Percentiles rank a stretch among this genome's conserved stretches.
These are phyloP conservation scores for Arenicola marina DNA, from an alignment of 2,888 invertebrate species.

Conservation along the genomic window DNA sequence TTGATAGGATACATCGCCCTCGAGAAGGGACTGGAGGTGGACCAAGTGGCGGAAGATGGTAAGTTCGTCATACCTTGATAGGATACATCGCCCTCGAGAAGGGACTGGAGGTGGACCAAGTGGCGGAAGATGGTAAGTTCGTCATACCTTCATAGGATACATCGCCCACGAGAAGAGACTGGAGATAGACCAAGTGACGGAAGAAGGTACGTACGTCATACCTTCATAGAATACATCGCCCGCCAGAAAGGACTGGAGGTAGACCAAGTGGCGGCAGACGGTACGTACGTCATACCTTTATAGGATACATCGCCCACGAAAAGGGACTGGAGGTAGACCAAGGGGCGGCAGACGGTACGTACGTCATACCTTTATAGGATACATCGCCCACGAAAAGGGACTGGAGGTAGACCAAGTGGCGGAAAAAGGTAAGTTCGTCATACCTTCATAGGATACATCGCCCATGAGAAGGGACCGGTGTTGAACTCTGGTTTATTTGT, in stretches of 20 bases:
- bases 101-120: conserved; percentile 17
- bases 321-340: conserved; percentile 19
- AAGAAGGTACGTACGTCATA: conserved; percentile 18
- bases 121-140: conserved; percentile 17
- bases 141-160: no score
- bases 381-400: conserved; percentile 27
- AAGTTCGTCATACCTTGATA: conserved; percentile 24
- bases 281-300: no score
- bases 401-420: conserved; percentile 23
- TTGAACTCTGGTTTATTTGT: no score
- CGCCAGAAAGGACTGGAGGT: conserved; percentile 20
- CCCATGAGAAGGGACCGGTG: conserved; percentile 18
- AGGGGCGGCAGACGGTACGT: conserved; percentile 18
- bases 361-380: no score
- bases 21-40: conserved; percentile 20
- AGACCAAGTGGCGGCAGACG: conserved; percentile 18
- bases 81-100: conserved; percentile 31
- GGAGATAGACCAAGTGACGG: conserved; percentile 20
- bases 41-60: conserved; percentile 20
- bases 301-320: conserved; percentile 30
- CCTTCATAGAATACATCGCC: conserved; percentile 33
- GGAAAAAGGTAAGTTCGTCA: conserved; percentile 4
- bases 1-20: conserved; percentile 31
- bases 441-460: conserved; percentile 33
- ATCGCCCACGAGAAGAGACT: conserved; percentile 27